Evolutionary conservation across 2,113 vertebrate genomes (phyloP).

Genomic region (Aramus guarauna): DNA sequence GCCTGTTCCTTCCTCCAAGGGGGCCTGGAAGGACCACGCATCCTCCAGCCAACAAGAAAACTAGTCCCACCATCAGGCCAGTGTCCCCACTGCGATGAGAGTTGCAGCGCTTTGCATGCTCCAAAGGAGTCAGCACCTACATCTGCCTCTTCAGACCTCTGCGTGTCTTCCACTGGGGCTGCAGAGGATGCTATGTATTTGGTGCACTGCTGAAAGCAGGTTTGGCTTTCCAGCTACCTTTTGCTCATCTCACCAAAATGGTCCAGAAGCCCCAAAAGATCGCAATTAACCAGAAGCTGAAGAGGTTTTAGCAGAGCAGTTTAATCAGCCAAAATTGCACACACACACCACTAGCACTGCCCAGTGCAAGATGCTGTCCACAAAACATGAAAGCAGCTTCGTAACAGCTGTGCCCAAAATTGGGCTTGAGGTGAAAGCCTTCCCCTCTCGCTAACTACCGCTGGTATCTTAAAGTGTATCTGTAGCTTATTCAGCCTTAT

Average conservation of each 20-base stretch:
- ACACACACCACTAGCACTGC: accelerated
- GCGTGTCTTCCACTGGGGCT: accelerated
- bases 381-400: neutral
- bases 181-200: neutral
- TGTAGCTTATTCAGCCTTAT: neutral
- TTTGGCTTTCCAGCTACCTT: neutral
- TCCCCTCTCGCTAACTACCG: neutral
- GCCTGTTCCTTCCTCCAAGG: neutral
- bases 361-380: neutral
- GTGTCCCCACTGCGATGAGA: accelerated
- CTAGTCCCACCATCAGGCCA: neutral
- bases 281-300: neutral
- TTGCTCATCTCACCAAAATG: accelerated
- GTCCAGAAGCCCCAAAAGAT: neutral
- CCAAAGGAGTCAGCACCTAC: neutral
- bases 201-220: neutral
- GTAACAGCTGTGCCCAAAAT: neutral
- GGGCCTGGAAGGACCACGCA: neutral
- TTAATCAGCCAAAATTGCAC: neutral
- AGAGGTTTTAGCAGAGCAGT: neutral
- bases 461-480: no score
- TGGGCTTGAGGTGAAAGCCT: neutral
- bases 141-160: neutral
- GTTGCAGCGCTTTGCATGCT: accelerated
- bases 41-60: neutral